Evolutionary conservation across 1,140 invertebrate genomes (phyloP).

Genomic region (Hyles vespertilio): DNA sequence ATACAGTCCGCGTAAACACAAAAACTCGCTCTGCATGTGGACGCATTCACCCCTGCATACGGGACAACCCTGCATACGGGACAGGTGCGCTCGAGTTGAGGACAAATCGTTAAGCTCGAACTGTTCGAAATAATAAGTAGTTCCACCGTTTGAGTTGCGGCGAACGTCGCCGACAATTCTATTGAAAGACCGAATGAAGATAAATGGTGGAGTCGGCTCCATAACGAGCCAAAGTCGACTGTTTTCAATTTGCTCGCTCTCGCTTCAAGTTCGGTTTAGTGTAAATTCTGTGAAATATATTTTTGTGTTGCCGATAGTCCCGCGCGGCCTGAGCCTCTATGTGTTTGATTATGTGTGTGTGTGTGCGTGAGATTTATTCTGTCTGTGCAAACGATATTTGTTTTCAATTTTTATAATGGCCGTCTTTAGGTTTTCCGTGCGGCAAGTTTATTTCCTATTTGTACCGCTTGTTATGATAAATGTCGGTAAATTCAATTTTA

Average conservation of each 20-base stretch:
- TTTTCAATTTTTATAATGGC: slow-evolving; percentile 1
- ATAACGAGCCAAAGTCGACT: slow-evolving; percentile 67
- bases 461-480: neutral
- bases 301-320: slow-evolving; percentile 30
- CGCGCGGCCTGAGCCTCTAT: neutral
- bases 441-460: neutral
- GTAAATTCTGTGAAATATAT: slow-evolving; percentile 51
- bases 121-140: slow-evolving; percentile 71
- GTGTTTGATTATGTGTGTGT: neutral
- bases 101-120: slow-evolving; percentile 62
- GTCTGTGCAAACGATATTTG: neutral
- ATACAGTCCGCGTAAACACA: neutral
- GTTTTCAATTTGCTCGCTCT: slow-evolving; percentile 64
- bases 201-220: slow-evolving; percentile 63
- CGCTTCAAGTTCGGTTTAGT: slow-evolving; percentile 57
- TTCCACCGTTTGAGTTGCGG: slow-evolving; percentile 65
- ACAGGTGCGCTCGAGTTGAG: slow-evolving; percentile 50
- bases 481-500: no score
- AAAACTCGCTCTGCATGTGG: neutral
- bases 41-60: neutral
- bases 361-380: neutral
- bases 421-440: no score
- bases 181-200: slow-evolving; percentile 71
- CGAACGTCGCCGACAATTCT: slow-evolving; percentile 65
- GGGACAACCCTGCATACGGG: slow-evolving; percentile 8